phyloP scores from a whole-genome alignment of 2,888 invertebrate genomes.

The Neoitamus cyanurus region DNA sequence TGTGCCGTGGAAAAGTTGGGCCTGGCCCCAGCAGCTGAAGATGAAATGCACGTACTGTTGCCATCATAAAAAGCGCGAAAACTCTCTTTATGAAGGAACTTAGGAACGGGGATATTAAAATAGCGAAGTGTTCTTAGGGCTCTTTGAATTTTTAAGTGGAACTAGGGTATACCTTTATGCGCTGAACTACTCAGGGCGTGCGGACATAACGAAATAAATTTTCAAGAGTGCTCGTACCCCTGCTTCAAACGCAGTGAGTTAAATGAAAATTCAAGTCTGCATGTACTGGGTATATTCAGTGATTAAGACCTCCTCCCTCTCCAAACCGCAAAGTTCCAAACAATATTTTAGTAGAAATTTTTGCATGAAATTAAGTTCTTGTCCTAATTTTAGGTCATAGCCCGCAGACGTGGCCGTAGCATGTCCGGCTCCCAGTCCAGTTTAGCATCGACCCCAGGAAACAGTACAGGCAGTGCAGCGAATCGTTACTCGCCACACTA shows the following conservation, averaged over 20 bases:
- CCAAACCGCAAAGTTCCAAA: background rate
- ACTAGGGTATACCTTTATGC: background rate
- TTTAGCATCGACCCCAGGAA: constrained; percentile 76
- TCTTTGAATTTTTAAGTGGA: background rate
- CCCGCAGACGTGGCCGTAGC: constrained; percentile 70
- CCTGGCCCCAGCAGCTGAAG: background rate
- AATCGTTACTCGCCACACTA: constrained; percentile 50
- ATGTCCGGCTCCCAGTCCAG: constrained; percentile 73
- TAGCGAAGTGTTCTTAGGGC: background rate
- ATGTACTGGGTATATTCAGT: background rate
- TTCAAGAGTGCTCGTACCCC: background rate
- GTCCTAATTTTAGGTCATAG: constrained; percentile 68
- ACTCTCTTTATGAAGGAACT: background rate
- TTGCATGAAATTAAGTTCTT: background rate
- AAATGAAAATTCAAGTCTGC: background rate
- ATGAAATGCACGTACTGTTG: constrained; percentile 9
- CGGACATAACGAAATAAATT: background rate
- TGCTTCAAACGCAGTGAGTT: background rate
- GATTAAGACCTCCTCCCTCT: background rate
- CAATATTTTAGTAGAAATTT: background rate
- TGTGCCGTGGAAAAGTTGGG: background rate
- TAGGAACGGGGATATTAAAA: background rate
- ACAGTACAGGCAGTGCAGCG: constrained; percentile 53
- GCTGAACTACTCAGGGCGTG: background rate
- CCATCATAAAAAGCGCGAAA: background rate